Evolutionary conservation across 2,797 vertebrate genomes (phyloP).

Genomic region (Platalea minor): DNA sequence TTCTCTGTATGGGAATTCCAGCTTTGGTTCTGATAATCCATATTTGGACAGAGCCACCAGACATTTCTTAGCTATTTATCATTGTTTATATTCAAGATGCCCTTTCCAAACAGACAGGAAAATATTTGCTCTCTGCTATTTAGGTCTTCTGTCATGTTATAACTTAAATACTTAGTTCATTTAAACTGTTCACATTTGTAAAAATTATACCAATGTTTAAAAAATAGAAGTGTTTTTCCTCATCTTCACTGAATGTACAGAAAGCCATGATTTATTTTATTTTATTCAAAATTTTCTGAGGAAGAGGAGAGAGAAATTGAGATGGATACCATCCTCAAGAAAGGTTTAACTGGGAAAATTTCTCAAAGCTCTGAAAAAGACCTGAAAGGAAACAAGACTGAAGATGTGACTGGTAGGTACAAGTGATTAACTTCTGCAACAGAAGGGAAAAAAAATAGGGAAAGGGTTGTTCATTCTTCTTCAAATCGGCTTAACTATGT

Average conservation of each 20-base stretch:
- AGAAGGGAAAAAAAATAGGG: background rate
- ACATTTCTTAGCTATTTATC: background rate
- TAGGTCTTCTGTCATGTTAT: background rate
- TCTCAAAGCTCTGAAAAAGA: background rate
- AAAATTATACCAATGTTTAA: background rate
- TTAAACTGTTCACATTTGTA: background rate
- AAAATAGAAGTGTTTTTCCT: background rate
- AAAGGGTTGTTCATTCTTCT: background rate
- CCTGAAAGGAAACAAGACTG: background rate
- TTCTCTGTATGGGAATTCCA: background rate
- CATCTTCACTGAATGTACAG: background rate
- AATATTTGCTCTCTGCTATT: background rate
- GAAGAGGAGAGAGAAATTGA: background rate
- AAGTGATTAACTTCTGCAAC: background rate
- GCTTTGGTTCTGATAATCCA: background rate
- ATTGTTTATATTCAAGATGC: background rate
- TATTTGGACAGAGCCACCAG: background rate
- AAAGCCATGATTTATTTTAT: background rate
- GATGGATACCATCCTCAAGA: background rate
- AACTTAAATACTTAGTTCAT: background rate
- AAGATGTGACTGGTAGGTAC: background rate
- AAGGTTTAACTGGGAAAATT: background rate
- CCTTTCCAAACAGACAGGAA: constrained; percentile 11
- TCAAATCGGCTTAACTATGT: background rate
- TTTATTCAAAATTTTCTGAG: background rate